Evolutionary conservation across 2,113 vertebrate species (phyloP).

Genomic region (Catharus minimus): DNA sequence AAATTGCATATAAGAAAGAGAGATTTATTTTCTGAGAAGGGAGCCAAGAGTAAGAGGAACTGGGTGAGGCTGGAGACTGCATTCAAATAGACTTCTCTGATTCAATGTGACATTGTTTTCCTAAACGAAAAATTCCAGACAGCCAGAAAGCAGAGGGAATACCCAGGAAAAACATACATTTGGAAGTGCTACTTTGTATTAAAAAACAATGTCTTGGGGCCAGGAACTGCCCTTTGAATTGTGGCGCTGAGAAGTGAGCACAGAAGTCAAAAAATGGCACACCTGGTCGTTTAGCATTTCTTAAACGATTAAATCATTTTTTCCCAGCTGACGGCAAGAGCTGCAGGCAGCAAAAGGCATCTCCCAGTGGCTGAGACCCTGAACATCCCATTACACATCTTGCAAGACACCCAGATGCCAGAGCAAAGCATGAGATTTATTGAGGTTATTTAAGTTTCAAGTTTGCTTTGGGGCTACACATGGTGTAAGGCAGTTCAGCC

Average conservation of each 20-base stretch:
- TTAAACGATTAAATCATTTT: constrained; percentile 23
- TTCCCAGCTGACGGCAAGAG: background rate
- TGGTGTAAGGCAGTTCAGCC: background rate
- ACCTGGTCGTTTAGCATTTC: background rate
- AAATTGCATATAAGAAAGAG: background rate
- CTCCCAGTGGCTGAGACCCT: background rate
- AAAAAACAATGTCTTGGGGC: constrained; percentile 17
- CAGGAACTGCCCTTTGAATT: constrained; percentile 44
- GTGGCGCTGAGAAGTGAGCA: constrained; percentile 11
- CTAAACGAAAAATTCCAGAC: constrained; percentile 42
- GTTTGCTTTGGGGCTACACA: background rate
- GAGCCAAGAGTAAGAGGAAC: background rate
- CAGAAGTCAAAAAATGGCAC: constrained; percentile 18
- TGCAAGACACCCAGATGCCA: background rate
- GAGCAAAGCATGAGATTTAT: background rate
- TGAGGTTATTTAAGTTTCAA: background rate
- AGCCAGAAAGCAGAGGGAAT: constrained; percentile 31
- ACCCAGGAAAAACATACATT: constrained; percentile 26
- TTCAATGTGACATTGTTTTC: constrained; percentile 38
- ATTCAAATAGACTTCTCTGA: constrained; percentile 14
- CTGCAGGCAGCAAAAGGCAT: background rate
- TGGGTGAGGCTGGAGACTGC: background rate
- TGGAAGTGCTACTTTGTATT: constrained; percentile 24
- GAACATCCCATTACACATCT: background rate
- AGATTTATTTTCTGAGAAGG: background rate